Base-by-base conservation (phyloP, 2,888 invertebrate species). In the Cheilosia soror region DNA sequence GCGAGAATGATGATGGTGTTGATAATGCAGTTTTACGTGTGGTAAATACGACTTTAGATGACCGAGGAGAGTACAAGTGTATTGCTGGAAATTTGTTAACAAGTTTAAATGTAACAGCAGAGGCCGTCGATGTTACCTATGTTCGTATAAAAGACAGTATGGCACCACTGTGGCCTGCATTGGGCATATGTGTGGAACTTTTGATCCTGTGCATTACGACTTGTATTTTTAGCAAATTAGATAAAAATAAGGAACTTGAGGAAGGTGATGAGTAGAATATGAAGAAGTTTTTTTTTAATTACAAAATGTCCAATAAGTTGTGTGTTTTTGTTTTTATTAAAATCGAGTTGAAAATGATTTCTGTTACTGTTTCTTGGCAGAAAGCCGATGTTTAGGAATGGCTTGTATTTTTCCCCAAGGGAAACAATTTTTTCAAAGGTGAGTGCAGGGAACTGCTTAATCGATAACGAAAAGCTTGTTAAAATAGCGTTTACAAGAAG, bases 111-210 rank as follows among this genome's bases (percentile, higher is more conserved):
- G 66, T 77, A 15, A 89, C 90, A 40, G 87, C 83, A 65, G 88
- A 87, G 15, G 83, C 72, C 9, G 55, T n/a, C 4, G 88, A 79
- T 77, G 80, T 86, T 86, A 93, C 94, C 84, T 92, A 93, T 89
- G 94, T 97, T 89, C 94, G 96, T 92, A 95, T 97, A 84, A 97
- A 97, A 94, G 96, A 95, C 95, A 91, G 55, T n/a, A 33, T 97
- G 92, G 98, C 98, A 87, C 97, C 98, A 88, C 92, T 98, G 87
- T 98, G 98, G 98, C 98, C 98, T 88, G 98, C 98, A 95, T 93
- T 98, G 89, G 98, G 98, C 88, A 98, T 98, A 91, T 96, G 97
- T 92, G 96, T 95, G 87, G 98, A 98, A 94, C 98, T 98, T 88
- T 94, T 97, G 89, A 94, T 98, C 87, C 94, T 98, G 86, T 97